Percentiles rank a stretch among this genome's conserved stretches.
Conservation (phyloP, 2,888 invertebrate genomes). For the Diaperis boleti region DNA sequence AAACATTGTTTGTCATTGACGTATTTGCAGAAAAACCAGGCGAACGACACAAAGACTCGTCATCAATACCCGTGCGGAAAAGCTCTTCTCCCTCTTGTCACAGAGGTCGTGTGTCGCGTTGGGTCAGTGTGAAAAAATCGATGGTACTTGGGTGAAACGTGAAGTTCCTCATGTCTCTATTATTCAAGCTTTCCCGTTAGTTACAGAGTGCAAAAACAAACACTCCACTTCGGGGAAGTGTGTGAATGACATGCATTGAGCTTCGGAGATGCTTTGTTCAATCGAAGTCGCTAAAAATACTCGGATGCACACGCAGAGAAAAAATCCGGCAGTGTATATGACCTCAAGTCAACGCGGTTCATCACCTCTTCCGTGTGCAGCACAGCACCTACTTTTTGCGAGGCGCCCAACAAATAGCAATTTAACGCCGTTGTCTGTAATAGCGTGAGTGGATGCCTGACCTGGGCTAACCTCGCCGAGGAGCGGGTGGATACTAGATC, state of each 20-base stretch:
- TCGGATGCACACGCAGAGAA: slow-evolving; percentile 19
- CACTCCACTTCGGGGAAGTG: slow-evolving; percentile 28
- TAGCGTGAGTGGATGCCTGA: slow-evolving; percentile 55
- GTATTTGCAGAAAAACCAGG: no score
- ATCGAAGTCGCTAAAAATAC: slow-evolving; percentile 33
- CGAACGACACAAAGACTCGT: neutral
- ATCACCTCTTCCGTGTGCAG: slow-evolving; percentile 50
- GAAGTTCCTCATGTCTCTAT: slow-evolving; percentile 26
- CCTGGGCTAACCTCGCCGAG: slow-evolving; percentile 54
- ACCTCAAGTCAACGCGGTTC: slow-evolving; percentile 38
- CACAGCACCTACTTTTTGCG: slow-evolving; percentile 51
- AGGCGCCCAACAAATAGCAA: slow-evolving; percentile 51
- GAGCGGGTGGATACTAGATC: slow-evolving; percentile 52
- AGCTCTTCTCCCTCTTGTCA: neutral
- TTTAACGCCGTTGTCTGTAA: slow-evolving; percentile 54
- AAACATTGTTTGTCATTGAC: no score
- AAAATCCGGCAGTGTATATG: slow-evolving; percentile 31
- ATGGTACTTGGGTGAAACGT: slow-evolving; percentile 16
- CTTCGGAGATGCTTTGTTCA: slow-evolving; percentile 29
- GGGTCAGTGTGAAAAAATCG: slow-evolving; percentile 14
- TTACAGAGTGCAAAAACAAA: slow-evolving; percentile 33
- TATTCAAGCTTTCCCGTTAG: slow-evolving; percentile 33
- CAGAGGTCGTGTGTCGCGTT: neutral
- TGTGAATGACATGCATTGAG: slow-evolving; percentile 36
- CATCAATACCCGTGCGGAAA: neutral